Base-by-base conservation (phyloP, 2,888 invertebrate genomes). In the Petrolisthes manimaculis region DNA sequence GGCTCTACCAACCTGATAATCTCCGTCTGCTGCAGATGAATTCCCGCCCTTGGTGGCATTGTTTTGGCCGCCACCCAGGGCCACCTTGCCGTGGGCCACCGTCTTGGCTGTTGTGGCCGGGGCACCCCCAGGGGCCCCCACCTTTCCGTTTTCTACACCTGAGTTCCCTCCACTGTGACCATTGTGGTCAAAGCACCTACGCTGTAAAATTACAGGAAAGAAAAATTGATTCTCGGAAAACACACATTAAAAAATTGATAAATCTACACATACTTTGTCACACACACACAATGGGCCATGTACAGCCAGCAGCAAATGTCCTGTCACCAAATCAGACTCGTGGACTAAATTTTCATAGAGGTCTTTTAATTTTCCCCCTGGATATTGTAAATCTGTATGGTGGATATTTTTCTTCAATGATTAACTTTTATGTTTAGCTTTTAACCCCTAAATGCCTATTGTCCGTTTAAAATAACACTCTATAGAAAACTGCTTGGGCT, bases 21-120 rank as follows among this genome's bases (percentile, higher is more conserved):
- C 99, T 91, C 99, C 99, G 94, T 99, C 99, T 93, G 96, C 96
- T 92, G 96, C 96, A 93, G 96, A 96, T 93, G 96, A 96, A 54
- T 89, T 86, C 24, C 90, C 89, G 86, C 84, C 89, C 83, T 86
- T 87, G 82, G 89, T 91, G 89, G 90, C 89, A 90, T 90, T 86
- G 83, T 87, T 88, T 80, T 88, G 88, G 89, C 89, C 91, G 84
- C 91, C 88, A 82, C 89, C 89, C 92, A 92, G 93, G 94, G 95
- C 95, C 94, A 96, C 95, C 94, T 96, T 96, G 94, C 95, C 95
- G 94, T 96, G 96, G 93, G 96, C 95, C 95, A 96, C 95, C 95
- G 96, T 96, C 94, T 95, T 95, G 93, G 94, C 92, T 91, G 89
- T 75, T 84, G 89, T 83, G 88, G 92, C 93, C 92, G 93, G 93